A percentile compares a stretch with the other conserved stretches of the same genome.
phyloP scores from a whole-genome alignment of 2,888 invertebrate genomes.

The Microdon myrmicae region DNA sequence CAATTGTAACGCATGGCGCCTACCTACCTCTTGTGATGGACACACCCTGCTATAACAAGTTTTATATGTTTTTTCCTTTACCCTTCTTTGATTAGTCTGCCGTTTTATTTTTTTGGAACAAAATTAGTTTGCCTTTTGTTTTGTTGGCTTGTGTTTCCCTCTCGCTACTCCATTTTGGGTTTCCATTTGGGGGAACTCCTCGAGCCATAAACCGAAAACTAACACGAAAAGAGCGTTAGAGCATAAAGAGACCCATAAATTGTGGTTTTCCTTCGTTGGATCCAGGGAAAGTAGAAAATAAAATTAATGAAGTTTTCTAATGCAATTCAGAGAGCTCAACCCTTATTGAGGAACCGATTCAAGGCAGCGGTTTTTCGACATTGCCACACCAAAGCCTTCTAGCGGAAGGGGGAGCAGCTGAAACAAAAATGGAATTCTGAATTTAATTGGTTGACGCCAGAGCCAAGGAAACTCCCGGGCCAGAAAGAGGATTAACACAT shows the following conservation, averaged over 20 bases:
- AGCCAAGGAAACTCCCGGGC: constrained; percentile 12
- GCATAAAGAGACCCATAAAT: constrained; percentile 38
- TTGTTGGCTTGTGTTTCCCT: not conserved
- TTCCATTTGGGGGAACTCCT: constrained; percentile 5
- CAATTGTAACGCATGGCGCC: not conserved
- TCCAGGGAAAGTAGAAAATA: constrained; percentile 1
- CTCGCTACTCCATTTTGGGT: not conserved
- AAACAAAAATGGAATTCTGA: constrained; percentile 34
- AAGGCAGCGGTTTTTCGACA: constrained; percentile 17
- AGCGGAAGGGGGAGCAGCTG: no score
- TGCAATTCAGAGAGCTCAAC: no score
- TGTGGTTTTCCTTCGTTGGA: constrained; percentile 1
- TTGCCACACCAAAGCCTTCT: not conserved
- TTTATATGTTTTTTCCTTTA: no score
- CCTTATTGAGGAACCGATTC: constrained; percentile 1
- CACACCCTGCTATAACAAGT: no score
- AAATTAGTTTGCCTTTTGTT: no score
- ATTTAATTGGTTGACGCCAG: constrained; percentile 37
- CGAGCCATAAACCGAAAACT: constrained; percentile 5
- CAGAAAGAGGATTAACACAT: constrained; percentile 7
- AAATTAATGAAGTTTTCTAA: constrained; percentile 28
- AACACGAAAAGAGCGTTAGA: constrained; percentile 40
- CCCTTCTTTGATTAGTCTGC: no score
- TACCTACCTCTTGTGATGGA: not conserved
- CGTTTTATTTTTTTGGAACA: no score